phyloP scores from a whole-genome alignment of 2,888 invertebrate genomes.

The Macrophya annulata region DNA sequence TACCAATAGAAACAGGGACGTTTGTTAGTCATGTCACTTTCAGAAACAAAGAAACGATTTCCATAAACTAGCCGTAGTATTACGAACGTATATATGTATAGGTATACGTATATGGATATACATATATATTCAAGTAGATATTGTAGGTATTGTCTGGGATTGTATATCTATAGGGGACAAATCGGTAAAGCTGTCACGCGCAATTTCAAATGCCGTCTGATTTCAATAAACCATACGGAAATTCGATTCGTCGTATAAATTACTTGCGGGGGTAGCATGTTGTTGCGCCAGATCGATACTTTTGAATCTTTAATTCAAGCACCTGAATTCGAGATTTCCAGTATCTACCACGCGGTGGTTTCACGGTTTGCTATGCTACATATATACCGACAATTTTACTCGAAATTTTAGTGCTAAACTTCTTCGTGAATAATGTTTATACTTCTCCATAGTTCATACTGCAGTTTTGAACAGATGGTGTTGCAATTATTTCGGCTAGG shows the following conservation, averaged over 20 bases:
- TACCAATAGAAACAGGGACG: slow-evolving; percentile 31
- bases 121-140: not conserved
- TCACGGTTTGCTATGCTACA: not conserved
- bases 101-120: not conserved
- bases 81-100: not conserved
- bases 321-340: slow-evolving; percentile 14
- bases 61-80: not conserved
- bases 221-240: slow-evolving; percentile 54
- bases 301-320: slow-evolving; percentile 40
- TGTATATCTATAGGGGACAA: not conserved
- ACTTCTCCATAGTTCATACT: slow-evolving; percentile 32
- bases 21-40: not conserved
- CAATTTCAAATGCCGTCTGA: slow-evolving; percentile 47
- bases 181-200: slow-evolving; percentile 49
- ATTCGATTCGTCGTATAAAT: slow-evolving; percentile 45
- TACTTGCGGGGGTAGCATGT: slow-evolving; percentile 34
- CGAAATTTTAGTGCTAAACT: slow-evolving; percentile 34
- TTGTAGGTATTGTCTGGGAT: slow-evolving; percentile 15
- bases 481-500: slow-evolving; percentile 45
- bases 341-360: not conserved
- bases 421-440: slow-evolving; percentile 40
- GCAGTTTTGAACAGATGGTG: slow-evolving; percentile 45
- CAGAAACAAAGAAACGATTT: slow-evolving; percentile 37
- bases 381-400: not conserved
- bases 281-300: slow-evolving; percentile 41